These are phyloP conservation scores for Morus bassanus DNA, from an alignment of 2,797 vertebrate genomes.

Conservation along the genomic window DNA sequence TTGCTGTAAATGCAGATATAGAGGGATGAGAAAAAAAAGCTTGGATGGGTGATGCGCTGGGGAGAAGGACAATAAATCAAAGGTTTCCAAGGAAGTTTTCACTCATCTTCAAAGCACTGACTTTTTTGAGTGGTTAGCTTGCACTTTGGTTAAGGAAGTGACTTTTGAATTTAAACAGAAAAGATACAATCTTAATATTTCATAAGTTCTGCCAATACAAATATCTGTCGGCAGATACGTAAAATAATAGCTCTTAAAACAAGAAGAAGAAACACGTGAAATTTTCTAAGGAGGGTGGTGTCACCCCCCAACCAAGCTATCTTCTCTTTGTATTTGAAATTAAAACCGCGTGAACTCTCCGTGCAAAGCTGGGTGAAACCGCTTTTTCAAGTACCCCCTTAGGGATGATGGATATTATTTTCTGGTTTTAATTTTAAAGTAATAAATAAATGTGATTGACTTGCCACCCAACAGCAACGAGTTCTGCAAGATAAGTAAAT, in stretches of 20 bases:
- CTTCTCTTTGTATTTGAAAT: constrained; percentile 52
- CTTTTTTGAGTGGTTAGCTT: not conserved
- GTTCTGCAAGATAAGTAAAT: not conserved
- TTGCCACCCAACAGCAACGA: constrained; percentile 7
- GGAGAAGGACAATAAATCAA: not conserved
- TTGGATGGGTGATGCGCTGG: not conserved
- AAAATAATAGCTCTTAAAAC: constrained; percentile 57
- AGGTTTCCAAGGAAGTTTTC: constrained; percentile 4
- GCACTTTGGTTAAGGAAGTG: constrained; percentile 5
- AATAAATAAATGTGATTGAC: constrained; percentile 58
- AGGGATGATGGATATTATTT: constrained; percentile 29
- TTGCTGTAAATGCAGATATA: not conserved
- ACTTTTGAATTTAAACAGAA: constrained; percentile 3
- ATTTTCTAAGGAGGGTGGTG: constrained; percentile 49
- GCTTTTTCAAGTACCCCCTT: not conserved
- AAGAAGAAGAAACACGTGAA: not conserved
- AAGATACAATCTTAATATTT: constrained; percentile 31
- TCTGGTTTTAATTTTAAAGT: constrained; percentile 64
- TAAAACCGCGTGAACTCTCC: constrained; percentile 38
- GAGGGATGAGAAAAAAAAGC: not conserved
- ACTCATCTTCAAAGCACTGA: accelerated
- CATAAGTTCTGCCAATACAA: constrained; percentile 37
- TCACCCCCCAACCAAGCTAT: constrained; percentile 15
- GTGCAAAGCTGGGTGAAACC: not conserved
- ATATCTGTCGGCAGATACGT: constrained; percentile 40